phyloP scores from a whole-genome alignment of 2,888 invertebrate genomes.

The Serripes groenlandicus region DNA sequence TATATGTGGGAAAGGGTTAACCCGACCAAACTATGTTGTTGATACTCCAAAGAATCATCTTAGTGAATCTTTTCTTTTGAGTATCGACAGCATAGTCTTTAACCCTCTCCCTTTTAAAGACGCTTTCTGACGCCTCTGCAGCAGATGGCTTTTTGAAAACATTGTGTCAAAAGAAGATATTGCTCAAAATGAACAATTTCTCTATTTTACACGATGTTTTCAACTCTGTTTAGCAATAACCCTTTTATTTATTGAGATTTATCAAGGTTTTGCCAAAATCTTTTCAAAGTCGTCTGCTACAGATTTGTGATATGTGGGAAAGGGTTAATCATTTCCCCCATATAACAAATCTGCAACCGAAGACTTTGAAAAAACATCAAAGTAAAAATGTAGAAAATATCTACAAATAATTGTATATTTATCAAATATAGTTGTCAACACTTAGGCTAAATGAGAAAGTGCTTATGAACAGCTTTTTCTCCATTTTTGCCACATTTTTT shows the following conservation, averaged over 20 bases:
- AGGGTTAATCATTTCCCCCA: too few species aligned
- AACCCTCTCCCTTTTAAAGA: not conserved
- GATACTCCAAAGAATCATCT: not conserved
- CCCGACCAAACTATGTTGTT: not conserved
- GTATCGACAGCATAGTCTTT: not conserved
- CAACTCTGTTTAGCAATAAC: not conserved
- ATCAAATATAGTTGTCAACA: too few species aligned
- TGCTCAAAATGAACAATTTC: too few species aligned
- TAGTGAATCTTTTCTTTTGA: not conserved
- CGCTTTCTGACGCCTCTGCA: not conserved
- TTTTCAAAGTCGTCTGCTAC: too few species aligned
- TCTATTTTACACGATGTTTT: not conserved
- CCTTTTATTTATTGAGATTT: too few species aligned
- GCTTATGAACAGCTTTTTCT: not conserved
- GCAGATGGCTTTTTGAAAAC: not conserved
- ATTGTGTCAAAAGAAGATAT: not conserved
- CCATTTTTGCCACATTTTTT: not conserved
- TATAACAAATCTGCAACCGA: too few species aligned
- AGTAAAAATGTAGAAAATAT: too few species aligned
- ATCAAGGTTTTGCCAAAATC: too few species aligned
- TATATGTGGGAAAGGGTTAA: not conserved
- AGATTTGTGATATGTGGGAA: too few species aligned
- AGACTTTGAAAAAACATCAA: too few species aligned
- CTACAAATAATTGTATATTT: too few species aligned
- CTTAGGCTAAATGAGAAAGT: not conserved